phyloP scores from a whole-genome alignment of 2,113 vertebrate species.

The Petrocephalus microphthalmus region DNA sequence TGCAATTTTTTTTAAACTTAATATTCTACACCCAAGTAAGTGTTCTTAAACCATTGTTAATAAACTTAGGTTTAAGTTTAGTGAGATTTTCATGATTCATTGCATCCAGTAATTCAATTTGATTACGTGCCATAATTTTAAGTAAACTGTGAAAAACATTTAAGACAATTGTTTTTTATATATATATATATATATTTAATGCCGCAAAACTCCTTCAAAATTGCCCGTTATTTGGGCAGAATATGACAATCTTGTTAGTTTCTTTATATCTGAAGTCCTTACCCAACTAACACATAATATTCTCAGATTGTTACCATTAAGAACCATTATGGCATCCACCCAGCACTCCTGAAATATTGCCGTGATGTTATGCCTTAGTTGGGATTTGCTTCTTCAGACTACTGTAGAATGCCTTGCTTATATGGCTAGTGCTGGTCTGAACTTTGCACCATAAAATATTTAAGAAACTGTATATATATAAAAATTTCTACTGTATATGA shows the following conservation, averaged over 20 bases:
- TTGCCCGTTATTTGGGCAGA: conserved; percentile 68
- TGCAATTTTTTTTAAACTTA: conserved; percentile 84
- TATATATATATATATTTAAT: neutral
- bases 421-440: conserved; percentile 77
- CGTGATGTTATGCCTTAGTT: conserved; percentile 42
- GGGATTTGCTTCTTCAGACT: conserved; percentile 62
- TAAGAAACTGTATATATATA: conserved; percentile 96
- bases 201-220: neutral
- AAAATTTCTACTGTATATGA: conserved; percentile 90
- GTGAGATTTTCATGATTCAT: conserved; percentile 29
- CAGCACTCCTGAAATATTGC: conserved; percentile 24
- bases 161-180: conserved; percentile 37
- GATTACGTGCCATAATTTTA: conserved; percentile 58
- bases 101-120: conserved; percentile 49
- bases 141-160: conserved; percentile 77
- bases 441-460: conserved; percentile 90
- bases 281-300: conserved; percentile 42
- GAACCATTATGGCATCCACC: conserved; percentile 10
- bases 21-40: conserved; percentile 58
- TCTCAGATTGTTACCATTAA: conserved; percentile 31
- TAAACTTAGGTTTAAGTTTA: conserved; percentile 40
- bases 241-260: conserved; percentile 98
- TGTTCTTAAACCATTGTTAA: conserved; percentile 84
- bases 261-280: conserved; percentile 80
- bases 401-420: conserved; percentile 98